phyloP scores from a whole-genome alignment of 2,888 invertebrate species.

The Sinodicranocentrus sp. region DNA sequence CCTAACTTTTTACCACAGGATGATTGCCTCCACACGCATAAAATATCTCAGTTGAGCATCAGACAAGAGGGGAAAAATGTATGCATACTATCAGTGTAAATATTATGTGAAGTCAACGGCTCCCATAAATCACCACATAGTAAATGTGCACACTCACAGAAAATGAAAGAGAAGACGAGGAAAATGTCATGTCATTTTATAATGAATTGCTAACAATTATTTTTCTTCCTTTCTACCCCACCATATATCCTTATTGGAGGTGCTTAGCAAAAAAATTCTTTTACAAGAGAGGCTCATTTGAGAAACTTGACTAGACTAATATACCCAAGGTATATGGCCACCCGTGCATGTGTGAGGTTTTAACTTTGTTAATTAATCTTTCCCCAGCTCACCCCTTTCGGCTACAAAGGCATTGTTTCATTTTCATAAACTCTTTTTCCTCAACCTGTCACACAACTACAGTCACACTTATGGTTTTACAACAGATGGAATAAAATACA shows the following conservation, averaged over 20 bases:
- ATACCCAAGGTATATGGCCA: not conserved
- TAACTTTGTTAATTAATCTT: constrained; percentile 41
- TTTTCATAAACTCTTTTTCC: no score
- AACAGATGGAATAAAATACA: not conserved
- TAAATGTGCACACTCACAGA: constrained; percentile 1
- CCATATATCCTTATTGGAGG: no score
- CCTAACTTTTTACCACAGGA: not conserved
- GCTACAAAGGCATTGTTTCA: no score
- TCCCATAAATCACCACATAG: constrained; percentile 59
- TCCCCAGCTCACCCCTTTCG: not conserved
- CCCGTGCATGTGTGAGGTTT: constrained; percentile 29
- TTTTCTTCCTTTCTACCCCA: constrained; percentile 16
- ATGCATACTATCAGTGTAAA: constrained; percentile 41
- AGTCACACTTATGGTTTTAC: no score
- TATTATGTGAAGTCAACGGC: constrained; percentile 58
- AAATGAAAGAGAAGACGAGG: constrained; percentile 15
- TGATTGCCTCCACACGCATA: constrained; percentile 26
- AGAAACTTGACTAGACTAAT: not conserved
- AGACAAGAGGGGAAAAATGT: constrained; percentile 5
- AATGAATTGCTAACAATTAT: constrained; percentile 64
- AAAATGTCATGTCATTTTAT: constrained; percentile 54
- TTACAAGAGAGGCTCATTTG: not conserved
- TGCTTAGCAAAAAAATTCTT: no score
- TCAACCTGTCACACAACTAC: no score
- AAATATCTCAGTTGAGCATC: constrained; percentile 30